A percentile compares a stretch with the other conserved stretches of the same genome.
phyloP scores from a whole-genome alignment of 1,140 invertebrate genomes.

The Hirudo medicinalis region DNA sequence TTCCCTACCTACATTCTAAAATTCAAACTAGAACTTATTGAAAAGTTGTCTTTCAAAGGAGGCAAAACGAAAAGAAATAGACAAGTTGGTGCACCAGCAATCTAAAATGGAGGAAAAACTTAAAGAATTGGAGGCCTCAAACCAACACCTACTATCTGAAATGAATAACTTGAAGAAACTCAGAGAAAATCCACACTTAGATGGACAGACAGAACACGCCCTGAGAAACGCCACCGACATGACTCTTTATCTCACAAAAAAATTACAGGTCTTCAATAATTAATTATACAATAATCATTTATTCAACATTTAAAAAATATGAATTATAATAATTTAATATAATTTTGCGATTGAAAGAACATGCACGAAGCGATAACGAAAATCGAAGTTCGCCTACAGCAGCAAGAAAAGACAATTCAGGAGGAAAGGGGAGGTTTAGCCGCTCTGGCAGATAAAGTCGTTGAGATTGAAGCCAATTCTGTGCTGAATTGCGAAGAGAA shows the following conservation, averaged over 20 bases:
- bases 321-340: not conserved
- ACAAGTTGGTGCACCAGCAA: not conserved
- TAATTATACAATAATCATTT: not conserved
- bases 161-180: conserved; percentile 2
- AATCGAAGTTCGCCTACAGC: not conserved
- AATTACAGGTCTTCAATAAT: conserved; percentile 7
- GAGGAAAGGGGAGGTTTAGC: not conserved
- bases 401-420: conserved; percentile 2
- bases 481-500: not conserved
- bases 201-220: conserved; percentile 4
- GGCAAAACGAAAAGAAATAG: not conserved
- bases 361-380: conserved; percentile 11
- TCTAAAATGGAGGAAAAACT: not conserved
- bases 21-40: too few species aligned
- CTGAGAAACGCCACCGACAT: conserved; percentile 2
- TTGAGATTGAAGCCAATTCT: not conserved
- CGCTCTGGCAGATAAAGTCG: conserved; percentile 5
- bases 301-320: not conserved
- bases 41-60: not conserved
- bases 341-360: not conserved
- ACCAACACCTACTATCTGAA: not conserved
- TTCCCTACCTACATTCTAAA: too few species aligned
- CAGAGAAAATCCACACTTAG: not conserved
- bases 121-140: not conserved
- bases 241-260: conserved; percentile 12